Conservation (phyloP, 2,888 invertebrate genomes). For the Camponotus fellah region DNA sequence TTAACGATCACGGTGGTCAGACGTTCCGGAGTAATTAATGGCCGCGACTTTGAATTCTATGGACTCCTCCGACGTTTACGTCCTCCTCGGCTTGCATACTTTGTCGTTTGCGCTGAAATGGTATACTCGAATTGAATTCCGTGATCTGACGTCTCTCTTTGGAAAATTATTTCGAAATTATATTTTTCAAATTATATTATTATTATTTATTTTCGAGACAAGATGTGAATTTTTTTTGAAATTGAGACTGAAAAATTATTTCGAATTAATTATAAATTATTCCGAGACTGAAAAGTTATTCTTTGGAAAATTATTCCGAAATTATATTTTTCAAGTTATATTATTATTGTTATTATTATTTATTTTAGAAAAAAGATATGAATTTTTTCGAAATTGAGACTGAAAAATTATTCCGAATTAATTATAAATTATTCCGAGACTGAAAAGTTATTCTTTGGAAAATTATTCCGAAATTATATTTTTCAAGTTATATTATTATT, state of each 20-base stretch:
- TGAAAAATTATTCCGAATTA: no score
- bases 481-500: no score
- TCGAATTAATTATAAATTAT: no score
- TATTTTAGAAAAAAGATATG: neutral
- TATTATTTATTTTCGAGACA: neutral
- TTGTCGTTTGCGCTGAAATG: neutral
- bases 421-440: no score
- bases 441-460: no score
- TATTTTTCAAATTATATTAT: neutral
- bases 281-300: no score
- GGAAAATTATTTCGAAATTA: neutral
- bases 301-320: neutral
- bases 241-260: no score
- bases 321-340: neutral
- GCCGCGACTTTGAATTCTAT: conserved; percentile 33
- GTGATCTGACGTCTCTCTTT: neutral
- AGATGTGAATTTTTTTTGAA: neutral
- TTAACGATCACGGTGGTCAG: conserved; percentile 43
- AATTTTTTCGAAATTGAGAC: neutral
- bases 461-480: neutral
- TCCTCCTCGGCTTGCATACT: conserved; percentile 17
- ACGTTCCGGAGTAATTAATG: conserved; percentile 40
- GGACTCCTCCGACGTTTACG: neutral
- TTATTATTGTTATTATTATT: no score
- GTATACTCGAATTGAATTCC: conserved; percentile 11